These are phyloP conservation scores for Lagocephalus sceleratus DNA, from an alignment of 2,797 vertebrate species.

Conservation along the genomic window DNA sequence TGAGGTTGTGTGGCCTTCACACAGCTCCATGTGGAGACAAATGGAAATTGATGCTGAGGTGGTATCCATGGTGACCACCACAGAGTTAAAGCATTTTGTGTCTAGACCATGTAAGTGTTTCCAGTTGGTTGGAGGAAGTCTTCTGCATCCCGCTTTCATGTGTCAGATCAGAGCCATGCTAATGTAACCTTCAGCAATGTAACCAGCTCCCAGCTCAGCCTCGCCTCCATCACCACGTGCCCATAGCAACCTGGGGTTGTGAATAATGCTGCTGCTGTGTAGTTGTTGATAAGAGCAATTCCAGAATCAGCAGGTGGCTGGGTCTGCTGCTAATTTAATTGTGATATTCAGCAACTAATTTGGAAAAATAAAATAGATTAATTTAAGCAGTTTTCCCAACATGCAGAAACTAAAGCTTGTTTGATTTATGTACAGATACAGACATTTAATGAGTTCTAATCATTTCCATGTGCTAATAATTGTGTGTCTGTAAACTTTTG, in stretches of 20 bases:
- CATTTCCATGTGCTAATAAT: no score
- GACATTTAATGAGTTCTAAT: no score
- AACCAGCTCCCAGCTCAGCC: slow-evolving; percentile 44
- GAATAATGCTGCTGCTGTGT: slow-evolving; percentile 34
- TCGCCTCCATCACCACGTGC: slow-evolving; percentile 32
- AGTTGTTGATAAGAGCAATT: slow-evolving; percentile 29
- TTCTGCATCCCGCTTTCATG: slow-evolving; percentile 53
- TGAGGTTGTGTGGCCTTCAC: slow-evolving; percentile 61
- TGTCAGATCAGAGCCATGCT: slow-evolving; percentile 70
- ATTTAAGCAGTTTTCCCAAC: slow-evolving; percentile 3
- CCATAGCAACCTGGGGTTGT: slow-evolving; percentile 49
- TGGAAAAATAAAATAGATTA: slow-evolving; percentile 4
- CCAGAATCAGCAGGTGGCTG: slow-evolving; percentile 29
- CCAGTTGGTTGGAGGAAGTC: slow-evolving; percentile 51
- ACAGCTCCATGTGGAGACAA: slow-evolving; percentile 43
- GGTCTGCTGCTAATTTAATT: slow-evolving; percentile 27
- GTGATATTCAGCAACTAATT: slow-evolving; percentile 32
- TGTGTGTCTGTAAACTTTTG: no score
- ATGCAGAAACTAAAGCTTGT: slow-evolving; percentile 5
- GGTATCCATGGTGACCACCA: slow-evolving; percentile 67
- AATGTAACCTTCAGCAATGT: slow-evolving; percentile 56
- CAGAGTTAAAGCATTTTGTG: slow-evolving; percentile 56
- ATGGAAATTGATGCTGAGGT: slow-evolving; percentile 52
- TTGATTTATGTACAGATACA: neutral
- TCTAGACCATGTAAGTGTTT: slow-evolving; percentile 60